phyloP scores from a whole-genome alignment of 2,113 vertebrate genomes.

The Aphyosemion australe region DNA sequence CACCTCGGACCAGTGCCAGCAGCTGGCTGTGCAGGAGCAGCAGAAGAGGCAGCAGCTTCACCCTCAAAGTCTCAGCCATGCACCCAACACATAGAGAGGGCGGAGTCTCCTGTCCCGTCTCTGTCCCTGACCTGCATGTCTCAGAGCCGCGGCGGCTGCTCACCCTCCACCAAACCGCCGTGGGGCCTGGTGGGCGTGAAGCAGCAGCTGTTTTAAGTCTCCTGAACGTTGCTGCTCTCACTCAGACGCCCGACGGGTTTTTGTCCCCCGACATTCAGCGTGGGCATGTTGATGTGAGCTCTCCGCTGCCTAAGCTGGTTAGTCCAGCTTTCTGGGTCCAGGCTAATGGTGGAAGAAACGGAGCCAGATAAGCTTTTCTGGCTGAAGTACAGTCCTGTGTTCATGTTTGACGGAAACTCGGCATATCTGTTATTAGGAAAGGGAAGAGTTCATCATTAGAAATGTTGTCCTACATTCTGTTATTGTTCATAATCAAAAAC shows the following conservation, averaged over 20 bases:
- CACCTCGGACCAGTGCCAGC: slow-evolving; percentile 95
- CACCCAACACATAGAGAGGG: slow-evolving; percentile 81
- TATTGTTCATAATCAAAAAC: no score
- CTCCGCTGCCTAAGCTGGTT: slow-evolving; percentile 3
- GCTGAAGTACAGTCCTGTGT: not conserved
- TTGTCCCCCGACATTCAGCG: slow-evolving; percentile 73
- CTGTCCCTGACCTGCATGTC: slow-evolving; percentile 42
- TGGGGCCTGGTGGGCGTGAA: slow-evolving; percentile 25
- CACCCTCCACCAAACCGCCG: slow-evolving; percentile 6
- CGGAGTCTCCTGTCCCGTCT: slow-evolving; percentile 10
- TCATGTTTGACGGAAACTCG: slow-evolving; percentile 11
- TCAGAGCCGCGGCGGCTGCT: slow-evolving; percentile 17
- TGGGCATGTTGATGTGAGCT: slow-evolving; percentile 17
- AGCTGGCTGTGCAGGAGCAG: slow-evolving; percentile 95
- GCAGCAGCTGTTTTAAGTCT: slow-evolving; percentile 29
- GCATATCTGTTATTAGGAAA: not conserved
- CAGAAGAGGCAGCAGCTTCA: slow-evolving; percentile 98
- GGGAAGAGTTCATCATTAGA: not conserved
- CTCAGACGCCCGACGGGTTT: slow-evolving; percentile 36
- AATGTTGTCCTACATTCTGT: not conserved
- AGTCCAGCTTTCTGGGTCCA: slow-evolving; percentile 19
- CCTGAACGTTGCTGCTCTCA: no score
- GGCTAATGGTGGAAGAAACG: slow-evolving; percentile 33
- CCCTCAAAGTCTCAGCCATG: slow-evolving; percentile 93
- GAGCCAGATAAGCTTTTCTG: slow-evolving; percentile 13